Conservation (phyloP, 2,888 invertebrate genomes). For the Aspidiotus rigidus region DNA sequence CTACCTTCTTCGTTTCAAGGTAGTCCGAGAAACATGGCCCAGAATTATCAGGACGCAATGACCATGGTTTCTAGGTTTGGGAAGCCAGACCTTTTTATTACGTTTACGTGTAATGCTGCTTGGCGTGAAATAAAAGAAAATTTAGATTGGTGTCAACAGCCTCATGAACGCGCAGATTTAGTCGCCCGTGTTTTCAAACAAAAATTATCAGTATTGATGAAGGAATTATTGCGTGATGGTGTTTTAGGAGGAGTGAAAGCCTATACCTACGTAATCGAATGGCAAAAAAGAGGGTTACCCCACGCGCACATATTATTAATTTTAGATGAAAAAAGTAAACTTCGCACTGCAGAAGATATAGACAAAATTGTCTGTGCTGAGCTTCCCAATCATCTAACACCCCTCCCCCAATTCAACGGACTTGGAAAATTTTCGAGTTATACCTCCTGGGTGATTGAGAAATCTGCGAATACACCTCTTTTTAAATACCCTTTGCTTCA, state of each 20-base stretch:
- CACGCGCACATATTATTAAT: conserved; percentile 10
- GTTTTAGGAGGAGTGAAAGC: conserved; percentile 9
- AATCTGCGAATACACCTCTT: no score
- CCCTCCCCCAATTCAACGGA: no score
- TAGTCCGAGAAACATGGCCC: conserved; percentile 40
- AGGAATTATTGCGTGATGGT: background rate
- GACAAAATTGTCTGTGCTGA: no score
- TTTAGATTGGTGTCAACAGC: conserved; percentile 35
- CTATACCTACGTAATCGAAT: conserved; percentile 11
- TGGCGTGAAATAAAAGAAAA: conserved; percentile 39
- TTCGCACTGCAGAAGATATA: conserved; percentile 7
- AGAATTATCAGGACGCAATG: conserved; percentile 41
- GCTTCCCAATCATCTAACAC: no score
- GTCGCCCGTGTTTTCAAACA: conserved; percentile 15
- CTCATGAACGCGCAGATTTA: conserved; percentile 16
- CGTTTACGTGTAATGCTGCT: conserved; percentile 40
- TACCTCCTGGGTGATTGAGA: no score
- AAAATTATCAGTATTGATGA: background rate
- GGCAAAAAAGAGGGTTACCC: conserved; percentile 18
- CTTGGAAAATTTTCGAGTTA: no score
- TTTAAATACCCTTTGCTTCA: no score
- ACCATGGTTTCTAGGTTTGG: conserved; percentile 40
- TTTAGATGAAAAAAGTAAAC: background rate
- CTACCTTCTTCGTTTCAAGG: conserved; percentile 40
- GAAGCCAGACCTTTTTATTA: conserved; percentile 39